Percentiles rank a stretch among this genome's conserved stretches.
Conservation (phyloP, 2,797 vertebrate genomes). For the Graptemys geographica region DNA sequence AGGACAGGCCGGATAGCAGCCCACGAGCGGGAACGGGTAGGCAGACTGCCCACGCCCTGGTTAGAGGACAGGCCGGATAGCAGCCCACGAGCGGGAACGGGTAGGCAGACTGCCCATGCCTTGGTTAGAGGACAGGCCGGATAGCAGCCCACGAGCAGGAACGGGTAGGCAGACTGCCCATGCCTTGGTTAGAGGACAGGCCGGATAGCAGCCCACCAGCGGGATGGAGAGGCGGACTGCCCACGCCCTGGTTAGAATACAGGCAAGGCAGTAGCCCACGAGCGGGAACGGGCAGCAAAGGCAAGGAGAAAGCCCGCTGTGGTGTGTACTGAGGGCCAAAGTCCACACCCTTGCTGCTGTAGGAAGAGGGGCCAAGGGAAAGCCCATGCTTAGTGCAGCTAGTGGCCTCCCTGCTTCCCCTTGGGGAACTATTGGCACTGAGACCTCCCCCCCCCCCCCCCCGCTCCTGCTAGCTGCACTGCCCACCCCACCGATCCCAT, state of each 20-base stretch:
- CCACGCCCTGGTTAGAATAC: too few species aligned
- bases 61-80: too few species aligned
- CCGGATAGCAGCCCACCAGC: accelerated
- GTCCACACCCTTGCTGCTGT: neutral
- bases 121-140: too few species aligned
- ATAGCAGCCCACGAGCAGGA: neutral
- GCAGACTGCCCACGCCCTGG: too few species aligned
- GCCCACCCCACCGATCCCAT: accelerated
- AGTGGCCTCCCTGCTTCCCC: accelerated
- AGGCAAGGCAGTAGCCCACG: neutral
- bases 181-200: too few species aligned
- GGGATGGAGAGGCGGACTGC: accelerated
- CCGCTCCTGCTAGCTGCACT: neutral
- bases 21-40: accelerated
- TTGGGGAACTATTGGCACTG: accelerated
- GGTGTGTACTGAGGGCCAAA: neutral
- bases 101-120: accelerated
- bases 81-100: accelerated
- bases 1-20: too few species aligned
- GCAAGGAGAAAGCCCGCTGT: neutral
- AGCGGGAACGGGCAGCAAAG: too few species aligned
- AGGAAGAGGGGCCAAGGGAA: neutral
- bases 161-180: too few species aligned
- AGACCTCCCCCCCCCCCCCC: neutral
- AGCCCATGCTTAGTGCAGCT: accelerated